These are phyloP conservation scores for Plebejus melissa DNA, from an alignment of 2,888 invertebrate species.

Conservation along the genomic window DNA sequence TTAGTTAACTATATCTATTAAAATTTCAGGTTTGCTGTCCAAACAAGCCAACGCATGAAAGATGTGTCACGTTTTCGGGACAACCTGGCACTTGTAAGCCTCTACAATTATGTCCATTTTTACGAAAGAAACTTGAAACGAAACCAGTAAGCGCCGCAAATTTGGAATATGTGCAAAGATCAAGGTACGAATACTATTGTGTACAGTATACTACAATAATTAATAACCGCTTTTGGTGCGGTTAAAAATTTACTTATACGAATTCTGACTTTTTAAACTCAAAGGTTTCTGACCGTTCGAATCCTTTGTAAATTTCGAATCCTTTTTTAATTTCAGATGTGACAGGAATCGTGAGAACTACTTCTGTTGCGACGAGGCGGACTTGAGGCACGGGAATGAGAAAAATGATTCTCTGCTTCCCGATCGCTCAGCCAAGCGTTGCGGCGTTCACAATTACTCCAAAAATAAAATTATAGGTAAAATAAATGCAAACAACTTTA, in stretches of 20 bases:
- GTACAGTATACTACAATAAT: background rate
- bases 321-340: conserved; percentile 43
- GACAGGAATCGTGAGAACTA: conserved; percentile 43
- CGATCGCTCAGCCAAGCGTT: conserved; percentile 48
- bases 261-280: background rate
- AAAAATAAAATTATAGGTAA: conserved; percentile 48
- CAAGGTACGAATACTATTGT: conserved; percentile 45
- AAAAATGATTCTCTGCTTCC: conserved; percentile 42
- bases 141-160: conserved; percentile 42
- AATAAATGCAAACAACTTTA: background rate
- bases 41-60: conserved; percentile 1
- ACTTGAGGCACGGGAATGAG: background rate
- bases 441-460: conserved; percentile 49
- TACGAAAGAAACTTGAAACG: conserved; percentile 41
- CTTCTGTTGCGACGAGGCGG: conserved; percentile 50
- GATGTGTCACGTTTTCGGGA: conserved; percentile 50
- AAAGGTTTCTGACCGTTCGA: background rate
- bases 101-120: conserved; percentile 45
- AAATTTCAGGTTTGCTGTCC: conserved; percentile 53
- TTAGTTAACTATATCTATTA: background rate
- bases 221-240: no score
- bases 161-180: conserved; percentile 45
- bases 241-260: background rate
- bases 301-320: background rate
- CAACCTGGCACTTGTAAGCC: conserved; percentile 47